These are phyloP conservation scores for Arge pagana DNA, from an alignment of 2,888 invertebrate genomes.

Conservation along the genomic window DNA sequence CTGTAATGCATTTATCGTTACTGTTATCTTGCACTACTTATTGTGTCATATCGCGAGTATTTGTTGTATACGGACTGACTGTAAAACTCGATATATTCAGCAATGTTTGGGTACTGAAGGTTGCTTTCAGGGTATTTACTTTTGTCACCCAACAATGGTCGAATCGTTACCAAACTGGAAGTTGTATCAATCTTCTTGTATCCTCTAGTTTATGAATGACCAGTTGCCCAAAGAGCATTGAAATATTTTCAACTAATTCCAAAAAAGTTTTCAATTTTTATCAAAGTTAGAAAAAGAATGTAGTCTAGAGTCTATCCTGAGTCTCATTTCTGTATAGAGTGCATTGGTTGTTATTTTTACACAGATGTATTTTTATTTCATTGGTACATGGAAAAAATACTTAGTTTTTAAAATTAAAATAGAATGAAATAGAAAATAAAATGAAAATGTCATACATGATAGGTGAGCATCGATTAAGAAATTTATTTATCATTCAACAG, in stretches of 20 bases:
- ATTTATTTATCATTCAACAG: too few species aligned
- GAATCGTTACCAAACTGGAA: not conserved
- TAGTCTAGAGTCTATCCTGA: too few species aligned
- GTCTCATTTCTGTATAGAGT: too few species aligned
- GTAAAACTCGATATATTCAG: too few species aligned
- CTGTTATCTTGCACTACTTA: constrained; percentile 1
- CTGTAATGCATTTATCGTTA: constrained; percentile 23
- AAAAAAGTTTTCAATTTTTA: not conserved
- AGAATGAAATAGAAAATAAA: constrained; percentile 12
- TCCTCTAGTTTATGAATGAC: not conserved
- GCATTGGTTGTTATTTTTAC: not conserved
- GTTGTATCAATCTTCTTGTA: not conserved
- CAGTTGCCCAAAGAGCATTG: not conserved
- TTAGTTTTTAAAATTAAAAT: not conserved
- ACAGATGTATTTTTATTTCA: not conserved
- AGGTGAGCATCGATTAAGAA: too few species aligned
- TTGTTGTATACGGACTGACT: not conserved
- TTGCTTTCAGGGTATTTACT: not conserved
- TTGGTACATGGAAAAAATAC: not conserved
- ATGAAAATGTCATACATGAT: too few species aligned
- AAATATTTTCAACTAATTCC: not conserved
- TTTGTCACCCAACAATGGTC: not conserved
- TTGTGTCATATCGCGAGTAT: not conserved
- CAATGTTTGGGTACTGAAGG: constrained; percentile 6
- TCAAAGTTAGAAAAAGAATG: not conserved